Evolutionary conservation across 2,797 vertebrate genomes (phyloP).

Genomic region (Pseudotriccus pelzelni): DNA sequence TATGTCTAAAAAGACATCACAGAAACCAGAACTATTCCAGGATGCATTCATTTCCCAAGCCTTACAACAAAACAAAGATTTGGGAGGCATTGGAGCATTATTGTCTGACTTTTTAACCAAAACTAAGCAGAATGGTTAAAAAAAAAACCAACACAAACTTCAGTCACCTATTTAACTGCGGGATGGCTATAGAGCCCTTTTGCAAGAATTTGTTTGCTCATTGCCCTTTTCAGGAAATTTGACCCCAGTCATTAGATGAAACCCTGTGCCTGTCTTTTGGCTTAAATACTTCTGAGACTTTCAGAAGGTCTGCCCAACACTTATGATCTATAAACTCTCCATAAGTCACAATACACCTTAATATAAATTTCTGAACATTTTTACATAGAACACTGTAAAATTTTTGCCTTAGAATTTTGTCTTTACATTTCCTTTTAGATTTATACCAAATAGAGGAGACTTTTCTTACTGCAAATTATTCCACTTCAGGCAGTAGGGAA

Average conservation of each 20-base stretch:
- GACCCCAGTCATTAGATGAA: not conserved
- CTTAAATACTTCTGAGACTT: not conserved
- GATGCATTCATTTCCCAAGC: not conserved
- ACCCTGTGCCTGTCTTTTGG: not conserved
- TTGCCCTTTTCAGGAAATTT: not conserved
- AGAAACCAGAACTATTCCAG: not conserved
- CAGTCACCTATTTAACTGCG: not conserved
- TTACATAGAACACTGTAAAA: accelerated
- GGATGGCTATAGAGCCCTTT: not conserved
- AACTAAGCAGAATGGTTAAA: not conserved
- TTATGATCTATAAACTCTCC: not conserved
- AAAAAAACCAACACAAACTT: not conserved
- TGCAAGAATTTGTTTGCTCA: not conserved
- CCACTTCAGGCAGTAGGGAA: not conserved
- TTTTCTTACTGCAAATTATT: not conserved
- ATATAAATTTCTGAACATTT: not conserved
- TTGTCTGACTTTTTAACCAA: not conserved
- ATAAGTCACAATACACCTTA: not conserved
- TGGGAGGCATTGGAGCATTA: not conserved
- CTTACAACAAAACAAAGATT: not conserved
- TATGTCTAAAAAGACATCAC: not conserved
- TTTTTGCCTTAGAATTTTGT: not conserved
- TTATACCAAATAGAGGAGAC: not conserved
- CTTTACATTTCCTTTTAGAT: not conserved
- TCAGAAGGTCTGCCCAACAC: not conserved